Evolutionary conservation across 2,113 vertebrate genomes (phyloP), one percentile per base, ranked within the genome.

Genomic region (Trinectes maculatus): DNA sequence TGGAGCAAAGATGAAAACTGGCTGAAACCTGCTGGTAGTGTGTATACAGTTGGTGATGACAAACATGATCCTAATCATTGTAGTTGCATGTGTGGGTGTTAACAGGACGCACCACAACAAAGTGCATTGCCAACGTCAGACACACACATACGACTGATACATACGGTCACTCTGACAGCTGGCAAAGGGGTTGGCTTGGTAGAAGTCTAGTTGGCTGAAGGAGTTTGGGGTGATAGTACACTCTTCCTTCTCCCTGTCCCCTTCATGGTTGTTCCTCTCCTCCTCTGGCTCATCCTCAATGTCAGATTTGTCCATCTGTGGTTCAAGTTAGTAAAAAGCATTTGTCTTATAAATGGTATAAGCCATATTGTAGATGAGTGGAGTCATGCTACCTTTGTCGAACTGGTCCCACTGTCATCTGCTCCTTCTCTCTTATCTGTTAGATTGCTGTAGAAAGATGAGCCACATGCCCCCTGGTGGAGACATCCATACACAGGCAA

Each of bases 151-250:
- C 6, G 19, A 52, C 2, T 26, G 43, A 60, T 54, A 87, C 90
- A 5, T 83, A 90, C 89, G 71, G 1, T 83, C 84, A 54, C 59
- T 68, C 33, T 90, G 82, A 29, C 87, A 86, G 58, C 75, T 79
- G 11, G 94, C 89, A 48, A 99, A 99, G 68, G 96, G 96, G 89
- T 99, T 94, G 19, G 94, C 93, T 68, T 97, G 93, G 87, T 95
- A 99, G 89, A 99, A 99, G 80, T 98, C 96, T 89, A 98, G 87
- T 57, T 91, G 93, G 67, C 85, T 75, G 61, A 93, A 88, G 62
- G 90, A 73, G 64, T 77, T 86, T 31, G 91, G 74, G 74, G 88
- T 53, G 1, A 25, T 18, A 26, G 40, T 1, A 13, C 56, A 6
- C 26, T 48, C 53, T 46, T 73, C 64, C 24, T 47, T 54, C 16